Base-by-base conservation (phyloP, 2,888 invertebrate species). In the Archips crataeganus region DNA sequence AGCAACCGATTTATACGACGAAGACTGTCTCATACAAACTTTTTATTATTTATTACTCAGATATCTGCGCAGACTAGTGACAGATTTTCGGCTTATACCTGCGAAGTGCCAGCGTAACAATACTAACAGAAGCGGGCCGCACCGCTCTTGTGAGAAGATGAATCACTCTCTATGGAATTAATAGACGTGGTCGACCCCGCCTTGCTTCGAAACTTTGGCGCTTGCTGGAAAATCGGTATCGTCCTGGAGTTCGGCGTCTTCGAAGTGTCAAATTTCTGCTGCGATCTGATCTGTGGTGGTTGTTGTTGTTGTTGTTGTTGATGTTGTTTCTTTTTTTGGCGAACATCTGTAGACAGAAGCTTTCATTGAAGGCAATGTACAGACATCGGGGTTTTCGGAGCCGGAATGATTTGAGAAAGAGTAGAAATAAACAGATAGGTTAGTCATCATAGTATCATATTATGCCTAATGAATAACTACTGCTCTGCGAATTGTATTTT, bases 151-250 rank as follows among this genome's bases (percentile, higher is more conserved):
- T 79, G 73, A 0, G 86, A 85, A 5, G 73, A 69, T 0, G 85
- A 82, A 57, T 86, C 89, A 77, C 91, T 93, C 69, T 84, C 84
- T 32, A 77, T 75, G 0, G 93, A 93, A 77, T 90, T 92, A 5
- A 92, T 80, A 0, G 94, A 94, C 0, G 88, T 85, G 2, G 86
- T 80, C 0, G 93, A 93, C 3, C 85, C 87, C 77, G 87, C 87
- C 79, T 93, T 94, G 78, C 80, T 86, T 65, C 83, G 90, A 76
- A 90, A 94, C 67, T 84, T 86, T 0, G 94, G 93, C 8, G 81
- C 87, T 2, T 77, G 79, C 49, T 82, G 85, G 75, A 84, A 85
- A 60, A 88, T 84, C 4, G 80, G 75, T 10, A 83, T 80, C 8
- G 77, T 62, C 74, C 82, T 85, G 1, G 62, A n/a, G 13, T 54